Evolutionary conservation across 2,113 vertebrate species (phyloP).

Genomic region (Sitta europaea): DNA sequence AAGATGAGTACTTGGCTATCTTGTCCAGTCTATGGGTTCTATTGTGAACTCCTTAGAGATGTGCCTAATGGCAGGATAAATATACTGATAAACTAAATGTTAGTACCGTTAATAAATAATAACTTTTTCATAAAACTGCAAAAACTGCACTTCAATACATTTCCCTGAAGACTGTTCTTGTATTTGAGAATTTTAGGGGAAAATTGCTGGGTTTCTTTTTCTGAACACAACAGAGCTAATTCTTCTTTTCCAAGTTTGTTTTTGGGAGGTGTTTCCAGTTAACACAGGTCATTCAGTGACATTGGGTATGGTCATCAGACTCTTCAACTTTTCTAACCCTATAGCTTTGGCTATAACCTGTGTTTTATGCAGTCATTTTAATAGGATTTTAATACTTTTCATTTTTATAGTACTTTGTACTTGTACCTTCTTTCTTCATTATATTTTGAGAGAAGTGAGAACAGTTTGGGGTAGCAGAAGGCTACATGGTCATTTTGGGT

Average conservation of each 20-base stretch:
- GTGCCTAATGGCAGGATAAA: background rate
- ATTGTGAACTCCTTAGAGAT: background rate
- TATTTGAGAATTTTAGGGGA: background rate
- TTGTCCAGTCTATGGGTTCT: background rate
- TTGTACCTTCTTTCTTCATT: background rate
- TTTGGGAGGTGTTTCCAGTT: background rate
- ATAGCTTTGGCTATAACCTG: background rate
- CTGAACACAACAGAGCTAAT: background rate
- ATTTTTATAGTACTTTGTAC: background rate
- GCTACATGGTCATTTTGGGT: fast-evolving
- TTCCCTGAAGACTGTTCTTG: background rate
- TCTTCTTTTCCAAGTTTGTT: background rate
- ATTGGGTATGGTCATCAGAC: background rate
- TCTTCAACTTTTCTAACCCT: background rate
- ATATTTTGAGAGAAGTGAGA: background rate
- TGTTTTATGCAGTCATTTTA: background rate
- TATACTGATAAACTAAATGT: background rate
- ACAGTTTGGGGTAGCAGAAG: background rate
- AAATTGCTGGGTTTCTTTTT: background rate
- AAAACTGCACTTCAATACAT: background rate
- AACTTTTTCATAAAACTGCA: background rate
- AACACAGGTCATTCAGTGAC: background rate
- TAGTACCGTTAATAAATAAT: background rate
- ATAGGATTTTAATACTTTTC: background rate
- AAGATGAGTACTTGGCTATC: background rate